These are phyloP conservation scores for Neodontobutis hainanensis DNA, from an alignment of 2,113 vertebrate species.

Conservation along the genomic window DNA sequence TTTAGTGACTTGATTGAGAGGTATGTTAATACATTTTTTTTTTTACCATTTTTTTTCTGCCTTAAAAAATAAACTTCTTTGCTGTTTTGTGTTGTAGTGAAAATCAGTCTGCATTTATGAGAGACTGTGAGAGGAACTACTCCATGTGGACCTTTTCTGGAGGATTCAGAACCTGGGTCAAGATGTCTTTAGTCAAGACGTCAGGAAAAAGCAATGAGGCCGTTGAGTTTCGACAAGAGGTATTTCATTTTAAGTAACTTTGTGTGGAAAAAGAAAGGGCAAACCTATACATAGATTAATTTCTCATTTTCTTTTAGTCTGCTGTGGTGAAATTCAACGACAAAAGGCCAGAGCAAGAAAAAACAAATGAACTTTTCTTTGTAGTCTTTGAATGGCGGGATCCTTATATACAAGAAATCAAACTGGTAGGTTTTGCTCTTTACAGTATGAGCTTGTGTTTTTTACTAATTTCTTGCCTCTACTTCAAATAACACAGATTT, in stretches of 20 bases:
- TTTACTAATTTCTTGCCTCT: background rate
- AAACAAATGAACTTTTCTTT: slow-evolving; percentile 89
- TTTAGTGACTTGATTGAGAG: slow-evolving; percentile 78
- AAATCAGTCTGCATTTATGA: slow-evolving; percentile 89
- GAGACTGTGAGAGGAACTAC: slow-evolving; percentile 91
- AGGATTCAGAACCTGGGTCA: slow-evolving; percentile 97
- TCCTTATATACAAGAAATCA: slow-evolving; percentile 92
- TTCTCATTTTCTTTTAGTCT: slow-evolving; percentile 76
- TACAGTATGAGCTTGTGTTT: background rate
- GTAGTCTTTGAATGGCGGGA: slow-evolving; percentile 97
- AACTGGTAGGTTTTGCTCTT: slow-evolving; percentile 81
- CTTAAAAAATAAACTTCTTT: background rate
- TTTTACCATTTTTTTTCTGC: background rate
- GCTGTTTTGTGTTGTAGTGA: slow-evolving; percentile 66
- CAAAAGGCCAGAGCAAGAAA: slow-evolving; percentile 73
- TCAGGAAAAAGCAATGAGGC: slow-evolving; percentile 85
- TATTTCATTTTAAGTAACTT: slow-evolving; percentile 25
- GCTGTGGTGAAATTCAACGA: slow-evolving; percentile 95
- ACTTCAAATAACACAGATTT: too few species aligned
- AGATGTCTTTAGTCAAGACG: slow-evolving; percentile 95
- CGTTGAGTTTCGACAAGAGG: slow-evolving; percentile 95
- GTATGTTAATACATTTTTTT: slow-evolving; percentile 20
- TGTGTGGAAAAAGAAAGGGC: background rate
- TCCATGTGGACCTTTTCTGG: slow-evolving; percentile 97
- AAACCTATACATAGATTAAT: background rate